Evolutionary conservation across 2,888 invertebrate species (phyloP), one percentile per base, ranked within the genome.

Genomic region (Drosophila crucigera): DNA sequence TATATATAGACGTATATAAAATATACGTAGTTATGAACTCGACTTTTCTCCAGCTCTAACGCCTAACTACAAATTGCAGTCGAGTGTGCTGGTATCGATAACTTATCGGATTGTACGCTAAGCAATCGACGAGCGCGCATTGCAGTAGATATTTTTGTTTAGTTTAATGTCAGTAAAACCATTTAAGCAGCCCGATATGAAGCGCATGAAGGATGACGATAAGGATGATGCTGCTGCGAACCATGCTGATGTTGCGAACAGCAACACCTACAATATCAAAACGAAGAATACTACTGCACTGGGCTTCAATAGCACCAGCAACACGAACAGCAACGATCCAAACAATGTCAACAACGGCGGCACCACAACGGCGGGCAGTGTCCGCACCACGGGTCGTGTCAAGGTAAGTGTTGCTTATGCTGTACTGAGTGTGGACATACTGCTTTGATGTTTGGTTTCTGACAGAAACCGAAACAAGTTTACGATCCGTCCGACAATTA

Each of bases 401-500:
- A 93, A 92, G 90, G 92, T 91, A 80, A 68, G 19, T 72, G 11
- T 22, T 33, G 5, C 11, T n/a, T 1, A 37, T n/a, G 25, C 6
- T 31, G 25, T 1, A 47, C 3, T 11, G 25, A 3, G 6, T 16
- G 11, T 11, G n/a, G 22, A 30, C 9, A 4, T 33, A 31, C 7
- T 28, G 5, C 7, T 37, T 35, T 47, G 10, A 63, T 3, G 4
- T 43, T 49, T 7, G 2, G 0, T 41, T 31, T 43, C 47, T 53
- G 0, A 33, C 39, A 96, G 95, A 95, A 97, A 94, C 97, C 97
- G 0, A 97, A 97, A 91, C 96, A 96, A 91, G 97, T 97, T 0
- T 97, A 97, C 91, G 97, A 97, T 93, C 97, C 97, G 4, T 97
- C 97, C 0, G 97, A 97, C 87, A 96, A 96, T 80, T 96, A 97